Evolutionary conservation across 1,140 invertebrate genomes (phyloP), one percentile per base, ranked within the genome.

Genomic region (Scylla paramamosain): DNA sequence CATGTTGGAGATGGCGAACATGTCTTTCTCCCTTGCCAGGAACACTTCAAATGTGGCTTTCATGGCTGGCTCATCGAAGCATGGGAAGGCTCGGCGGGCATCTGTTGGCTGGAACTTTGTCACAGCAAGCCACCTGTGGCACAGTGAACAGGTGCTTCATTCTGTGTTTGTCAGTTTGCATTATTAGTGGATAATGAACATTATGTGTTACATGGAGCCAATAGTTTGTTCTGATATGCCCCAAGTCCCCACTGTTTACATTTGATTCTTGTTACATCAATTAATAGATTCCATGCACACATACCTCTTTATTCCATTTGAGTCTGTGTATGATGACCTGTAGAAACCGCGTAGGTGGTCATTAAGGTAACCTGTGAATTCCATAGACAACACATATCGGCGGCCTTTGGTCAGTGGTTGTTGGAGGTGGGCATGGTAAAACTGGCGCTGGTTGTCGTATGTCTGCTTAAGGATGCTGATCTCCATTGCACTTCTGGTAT

Each of bases 291-390:
- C 39, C 16, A 59, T 84, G 12, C 83, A 10, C 1, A 82, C 91
- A 4, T 46, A 93, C 91, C 91, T 93, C 4, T 93, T 32, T 12
- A 4, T 84, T 7, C 91, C 94, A 7, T 91, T 48, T 12, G 25
- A 48, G 25, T 67, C 88, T 52, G n/a, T 90, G 97, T 99, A 99
- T 97, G 99, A 99, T 97, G 98, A 99, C 48, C 99, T 97, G 97
- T 99, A 99, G 95, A 99, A 98, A 31, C 99, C 99, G 97, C 98
- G 99, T 98, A 99, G 98, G 97, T 99, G 99, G 96, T 99, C 98
- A 97, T 99, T 99, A 29, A 99, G 97, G 96, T 98, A 98, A 3
- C 99, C 99, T 0, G 97, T 98, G 97, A 99, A 99, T 88, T 97
- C 97, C 96, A 99, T 97, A 77, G 97, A 97, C 39, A 99, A 96